Evolutionary conservation across 2,113 vertebrate genomes (phyloP).

Genomic region (Barbus barbus): DNA sequence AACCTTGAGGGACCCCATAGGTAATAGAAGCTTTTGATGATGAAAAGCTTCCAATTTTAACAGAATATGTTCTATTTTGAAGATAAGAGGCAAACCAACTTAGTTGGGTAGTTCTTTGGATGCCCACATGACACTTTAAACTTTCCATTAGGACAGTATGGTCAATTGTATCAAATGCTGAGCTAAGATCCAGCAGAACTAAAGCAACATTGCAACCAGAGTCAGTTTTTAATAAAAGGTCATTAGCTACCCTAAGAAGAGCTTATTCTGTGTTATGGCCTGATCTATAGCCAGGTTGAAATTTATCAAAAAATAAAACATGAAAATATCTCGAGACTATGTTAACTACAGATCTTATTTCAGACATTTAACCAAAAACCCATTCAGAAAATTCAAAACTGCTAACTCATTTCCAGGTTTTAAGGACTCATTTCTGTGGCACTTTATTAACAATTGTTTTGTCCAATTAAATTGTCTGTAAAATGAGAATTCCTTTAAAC

Average conservation of each 20-base stretch:
- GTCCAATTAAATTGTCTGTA: too few relatives aligned
- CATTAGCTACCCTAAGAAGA: not conserved
- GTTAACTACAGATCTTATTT: too few relatives aligned
- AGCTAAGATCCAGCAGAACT: conserved; percentile 64
- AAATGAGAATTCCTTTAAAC: too few relatives aligned
- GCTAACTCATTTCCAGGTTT: too few relatives aligned
- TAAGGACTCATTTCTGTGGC: too few relatives aligned
- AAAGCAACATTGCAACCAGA: too few relatives aligned
- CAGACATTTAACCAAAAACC: too few relatives aligned
- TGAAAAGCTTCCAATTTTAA: not conserved
- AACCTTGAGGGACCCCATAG: not conserved
- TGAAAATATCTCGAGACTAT: too few relatives aligned
- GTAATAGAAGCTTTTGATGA: not conserved
- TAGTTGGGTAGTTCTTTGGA: not conserved
- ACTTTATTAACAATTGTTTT: too few relatives aligned
- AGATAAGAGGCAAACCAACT: not conserved
- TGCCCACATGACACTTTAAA: not conserved
- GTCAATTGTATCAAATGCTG: not conserved
- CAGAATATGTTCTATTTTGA: not conserved
- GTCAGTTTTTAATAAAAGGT: not conserved
- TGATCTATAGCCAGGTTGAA: too few relatives aligned
- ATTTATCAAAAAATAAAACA: too few relatives aligned
- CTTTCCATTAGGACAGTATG: not conserved
- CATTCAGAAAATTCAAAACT: too few relatives aligned
- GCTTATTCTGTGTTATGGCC: not conserved